Evolutionary conservation across 2,797 vertebrate genomes (phyloP).

Genomic region (Hapalemur alaotrensis): DNA sequence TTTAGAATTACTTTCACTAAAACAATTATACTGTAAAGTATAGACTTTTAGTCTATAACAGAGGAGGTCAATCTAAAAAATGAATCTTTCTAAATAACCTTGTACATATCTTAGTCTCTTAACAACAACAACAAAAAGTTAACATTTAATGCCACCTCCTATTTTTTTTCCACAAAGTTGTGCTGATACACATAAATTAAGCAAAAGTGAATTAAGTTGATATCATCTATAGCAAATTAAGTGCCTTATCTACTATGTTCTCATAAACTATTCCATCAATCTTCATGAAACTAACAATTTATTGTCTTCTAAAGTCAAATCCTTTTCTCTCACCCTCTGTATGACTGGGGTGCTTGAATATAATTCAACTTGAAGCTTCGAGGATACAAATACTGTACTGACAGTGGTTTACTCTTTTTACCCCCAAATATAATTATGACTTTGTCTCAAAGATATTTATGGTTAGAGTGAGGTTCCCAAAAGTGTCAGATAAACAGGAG

Average conservation of each 20-base stretch:
- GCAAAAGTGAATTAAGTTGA: neutral
- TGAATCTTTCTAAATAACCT: constrained; percentile 18
- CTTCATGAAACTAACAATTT: constrained; percentile 11
- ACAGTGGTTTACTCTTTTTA: neutral
- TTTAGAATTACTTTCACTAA: constrained; percentile 52
- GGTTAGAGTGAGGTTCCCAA: neutral
- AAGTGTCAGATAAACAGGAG: constrained; percentile 28
- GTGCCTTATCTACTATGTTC: neutral
- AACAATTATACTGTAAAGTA: constrained; percentile 31
- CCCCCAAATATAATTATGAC: neutral
- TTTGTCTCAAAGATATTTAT: constrained; percentile 29
- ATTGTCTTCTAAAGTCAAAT: neutral
- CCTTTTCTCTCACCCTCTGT: neutral
- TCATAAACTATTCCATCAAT: neutral
- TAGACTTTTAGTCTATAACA: neutral
- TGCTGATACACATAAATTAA: constrained; percentile 16
- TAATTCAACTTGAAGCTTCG: neutral
- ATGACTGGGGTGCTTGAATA: neutral
- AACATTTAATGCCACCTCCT: constrained; percentile 27
- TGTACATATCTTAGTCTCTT: constrained; percentile 14
- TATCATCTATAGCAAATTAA: constrained; percentile 1
- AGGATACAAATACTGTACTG: neutral
- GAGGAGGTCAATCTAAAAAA: constrained; percentile 14
- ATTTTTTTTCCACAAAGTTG: constrained; percentile 31
- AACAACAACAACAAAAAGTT: constrained; percentile 64